phyloP scores from a whole-genome alignment of 2,113 vertebrate genomes.

The Rhodinocichla rosea region DNA sequence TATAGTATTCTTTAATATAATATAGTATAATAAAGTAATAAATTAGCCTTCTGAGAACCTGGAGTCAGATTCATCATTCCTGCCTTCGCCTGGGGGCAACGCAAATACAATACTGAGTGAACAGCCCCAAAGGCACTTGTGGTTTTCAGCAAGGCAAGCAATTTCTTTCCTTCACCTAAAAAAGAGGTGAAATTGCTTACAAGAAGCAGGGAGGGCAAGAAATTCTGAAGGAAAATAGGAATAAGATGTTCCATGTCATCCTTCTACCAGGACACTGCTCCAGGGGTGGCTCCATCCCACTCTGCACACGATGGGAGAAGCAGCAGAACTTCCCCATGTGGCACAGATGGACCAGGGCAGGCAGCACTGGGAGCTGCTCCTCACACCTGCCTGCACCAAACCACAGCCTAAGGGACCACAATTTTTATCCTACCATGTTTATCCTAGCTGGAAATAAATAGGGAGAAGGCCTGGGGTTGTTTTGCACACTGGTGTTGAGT shows the following conservation, averaged over 20 bases:
- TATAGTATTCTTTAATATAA: too few relatives aligned
- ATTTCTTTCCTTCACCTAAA: background rate
- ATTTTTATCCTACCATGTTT: fast-evolving
- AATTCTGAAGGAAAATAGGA: background rate
- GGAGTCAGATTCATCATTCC: too few relatives aligned
- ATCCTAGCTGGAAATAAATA: background rate
- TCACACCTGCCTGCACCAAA: background rate
- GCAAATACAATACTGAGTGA: background rate
- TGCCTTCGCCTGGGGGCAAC: too few relatives aligned
- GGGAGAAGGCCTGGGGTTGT: background rate
- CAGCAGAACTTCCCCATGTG: fast-evolving
- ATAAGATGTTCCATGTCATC: fast-evolving
- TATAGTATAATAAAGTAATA: too few relatives aligned
- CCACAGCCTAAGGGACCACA: fast-evolving
- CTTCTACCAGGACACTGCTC: background rate
- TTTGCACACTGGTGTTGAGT: background rate
- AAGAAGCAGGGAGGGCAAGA: background rate
- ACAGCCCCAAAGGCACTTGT: background rate
- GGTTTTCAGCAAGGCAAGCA: background rate
- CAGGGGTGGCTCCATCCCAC: fast-evolving
- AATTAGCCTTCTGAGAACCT: too few relatives aligned
- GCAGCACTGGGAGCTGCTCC: background rate
- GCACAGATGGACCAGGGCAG: fast-evolving
- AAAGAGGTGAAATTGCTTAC: background rate
- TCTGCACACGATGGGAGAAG: fast-evolving